phyloP scores from a whole-genome alignment of 2,797 vertebrate genomes.

The Coracias cyanogaster region DNA sequence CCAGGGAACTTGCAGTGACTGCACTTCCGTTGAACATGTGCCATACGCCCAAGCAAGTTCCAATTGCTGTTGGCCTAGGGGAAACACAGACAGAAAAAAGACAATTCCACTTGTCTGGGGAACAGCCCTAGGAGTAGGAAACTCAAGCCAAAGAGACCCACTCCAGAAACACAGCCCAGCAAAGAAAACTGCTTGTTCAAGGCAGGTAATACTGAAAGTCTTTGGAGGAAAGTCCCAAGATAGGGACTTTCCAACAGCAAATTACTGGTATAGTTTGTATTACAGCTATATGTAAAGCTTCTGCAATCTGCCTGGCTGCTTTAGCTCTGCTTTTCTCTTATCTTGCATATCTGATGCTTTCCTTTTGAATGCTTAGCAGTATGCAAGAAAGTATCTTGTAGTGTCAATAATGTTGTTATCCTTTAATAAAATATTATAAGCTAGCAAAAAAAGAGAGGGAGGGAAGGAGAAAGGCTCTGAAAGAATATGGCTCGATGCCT shows the following conservation, averaged over 20 bases:
- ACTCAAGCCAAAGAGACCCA: background rate
- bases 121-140: background rate
- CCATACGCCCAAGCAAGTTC: background rate
- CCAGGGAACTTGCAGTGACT: background rate
- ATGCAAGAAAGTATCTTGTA: conserved; percentile 17
- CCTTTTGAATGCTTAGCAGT: conserved; percentile 21
- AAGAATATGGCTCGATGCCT: conserved; percentile 55
- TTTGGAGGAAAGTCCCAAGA: conserved; percentile 7
- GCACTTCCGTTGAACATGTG: background rate
- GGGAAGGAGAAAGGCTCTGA: conserved; percentile 23
- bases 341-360: background rate
- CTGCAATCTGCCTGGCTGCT: background rate
- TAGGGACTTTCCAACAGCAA: conserved; percentile 29
- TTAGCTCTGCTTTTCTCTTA: background rate
- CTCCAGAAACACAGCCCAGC: background rate
- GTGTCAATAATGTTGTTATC: conserved; percentile 49
- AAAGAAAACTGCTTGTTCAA: background rate
- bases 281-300: background rate
- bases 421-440: conserved; percentile 63
- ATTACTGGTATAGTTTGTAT: background rate
- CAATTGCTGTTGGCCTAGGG: background rate
- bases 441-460: background rate
- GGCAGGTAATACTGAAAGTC: background rate
- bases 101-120: background rate
- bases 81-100: background rate